A percentile compares a stretch with the other conserved stretches of the same genome.
Evolutionary conservation across 2,797 vertebrate species (phyloP).

Genomic region (Karalla daura): DNA sequence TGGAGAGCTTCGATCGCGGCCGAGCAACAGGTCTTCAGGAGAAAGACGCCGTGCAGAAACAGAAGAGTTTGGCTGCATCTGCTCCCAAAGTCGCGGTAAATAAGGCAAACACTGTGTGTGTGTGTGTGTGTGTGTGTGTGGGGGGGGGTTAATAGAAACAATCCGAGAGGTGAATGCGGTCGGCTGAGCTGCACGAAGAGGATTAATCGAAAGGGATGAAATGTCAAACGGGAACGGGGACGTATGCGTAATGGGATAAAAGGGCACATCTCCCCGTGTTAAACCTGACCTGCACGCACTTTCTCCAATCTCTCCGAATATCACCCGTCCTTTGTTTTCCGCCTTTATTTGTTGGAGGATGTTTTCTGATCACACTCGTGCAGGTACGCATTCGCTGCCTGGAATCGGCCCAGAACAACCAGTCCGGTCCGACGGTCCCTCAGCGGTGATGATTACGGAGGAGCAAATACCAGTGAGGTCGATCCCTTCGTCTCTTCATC

Average conservation of each 20-base stretch:
- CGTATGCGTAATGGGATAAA: constrained; percentile 35
- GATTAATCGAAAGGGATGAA: constrained; percentile 49
- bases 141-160: constrained; percentile 47
- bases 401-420: background rate
- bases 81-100: constrained; percentile 25
- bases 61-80: constrained; percentile 35
- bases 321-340: constrained; percentile 12
- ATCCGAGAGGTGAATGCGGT: constrained; percentile 37
- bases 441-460: background rate
- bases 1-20: no score
- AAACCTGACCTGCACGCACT: constrained; percentile 21
- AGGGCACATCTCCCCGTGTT: constrained; percentile 10
- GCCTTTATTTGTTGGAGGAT: background rate
- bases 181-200: constrained; percentile 17
- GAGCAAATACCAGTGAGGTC: no score
- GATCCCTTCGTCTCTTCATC: no score
- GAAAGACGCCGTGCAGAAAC: constrained; percentile 3
- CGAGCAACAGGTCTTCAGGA: background rate
- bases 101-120: background rate
- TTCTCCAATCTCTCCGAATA: background rate
- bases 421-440: background rate
- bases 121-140: no score
- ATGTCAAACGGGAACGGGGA: constrained; percentile 45
- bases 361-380: background rate
- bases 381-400: background rate